Conservation (phyloP, 2,888 invertebrate species). For the Sylvicola cinctus region DNA sequence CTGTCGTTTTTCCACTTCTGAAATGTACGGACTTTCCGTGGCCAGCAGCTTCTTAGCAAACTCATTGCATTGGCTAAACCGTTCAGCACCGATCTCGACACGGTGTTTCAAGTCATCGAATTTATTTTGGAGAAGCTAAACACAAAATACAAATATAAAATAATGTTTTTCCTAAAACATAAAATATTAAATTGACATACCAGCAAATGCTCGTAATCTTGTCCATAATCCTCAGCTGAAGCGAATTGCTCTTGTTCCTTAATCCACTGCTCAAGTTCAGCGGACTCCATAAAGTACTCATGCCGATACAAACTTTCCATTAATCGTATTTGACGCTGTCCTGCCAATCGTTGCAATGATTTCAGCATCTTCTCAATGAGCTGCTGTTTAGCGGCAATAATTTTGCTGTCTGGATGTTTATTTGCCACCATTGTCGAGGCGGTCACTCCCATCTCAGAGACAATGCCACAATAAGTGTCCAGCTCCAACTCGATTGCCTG, state of each 20-base stretch:
- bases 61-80: constrained; percentile 79
- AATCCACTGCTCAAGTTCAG: constrained; percentile 82
- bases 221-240: constrained; percentile 82
- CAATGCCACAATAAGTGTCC: constrained; percentile 78
- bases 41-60: constrained; percentile 73
- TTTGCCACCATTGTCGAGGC: constrained; percentile 61
- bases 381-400: constrained; percentile 55
- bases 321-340: constrained; percentile 58
- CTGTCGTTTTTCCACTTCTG: constrained; percentile 69
- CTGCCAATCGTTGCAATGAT: constrained; percentile 60
- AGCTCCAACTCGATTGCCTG: constrained; percentile 74
- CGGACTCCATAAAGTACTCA: constrained; percentile 77
- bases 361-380: constrained; percentile 57
- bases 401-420: constrained; percentile 66
- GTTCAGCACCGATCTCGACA: constrained; percentile 73
- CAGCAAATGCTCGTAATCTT: constrained; percentile 78
- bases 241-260: constrained; percentile 76
- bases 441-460: constrained; percentile 79
- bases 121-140: constrained; percentile 59
- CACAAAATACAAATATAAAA: constrained; percentile 6
- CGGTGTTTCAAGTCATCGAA: constrained; percentile 85
- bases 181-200: constrained; percentile 21
- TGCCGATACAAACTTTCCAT: constrained; percentile 83
- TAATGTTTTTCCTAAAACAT: constrained; percentile 1
- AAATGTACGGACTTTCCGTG: constrained; percentile 66